phyloP scores from a whole-genome alignment of 2,888 invertebrate species.

The Drymonia ruficornis region DNA sequence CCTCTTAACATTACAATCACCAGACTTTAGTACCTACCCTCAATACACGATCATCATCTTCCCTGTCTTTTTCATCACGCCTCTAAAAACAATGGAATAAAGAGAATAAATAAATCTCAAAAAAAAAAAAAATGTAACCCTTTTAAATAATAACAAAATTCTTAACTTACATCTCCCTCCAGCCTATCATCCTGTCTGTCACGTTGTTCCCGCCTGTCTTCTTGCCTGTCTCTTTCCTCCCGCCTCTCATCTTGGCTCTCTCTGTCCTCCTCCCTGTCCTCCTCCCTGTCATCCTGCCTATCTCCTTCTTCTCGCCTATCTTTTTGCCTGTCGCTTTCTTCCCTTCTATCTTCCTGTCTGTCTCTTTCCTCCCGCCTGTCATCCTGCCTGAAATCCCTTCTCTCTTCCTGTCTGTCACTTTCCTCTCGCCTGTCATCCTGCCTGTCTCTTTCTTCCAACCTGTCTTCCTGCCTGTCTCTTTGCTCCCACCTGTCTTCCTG shows the following conservation, averaged over 20 bases:
- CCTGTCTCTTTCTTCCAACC: background rate
- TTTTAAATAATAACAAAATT: background rate
- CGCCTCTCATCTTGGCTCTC: conserved; percentile 1
- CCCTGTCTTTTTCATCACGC: conserved; percentile 6
- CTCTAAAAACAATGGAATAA: background rate
- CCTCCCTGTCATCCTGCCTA: conserved; percentile 1
- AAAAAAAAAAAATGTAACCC: too few relatives aligned
- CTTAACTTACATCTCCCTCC: background rate
- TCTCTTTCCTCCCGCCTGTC: background rate
- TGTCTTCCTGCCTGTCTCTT: background rate
- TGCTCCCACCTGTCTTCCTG: background rate
- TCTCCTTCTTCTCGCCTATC: background rate
- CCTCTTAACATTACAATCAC: too few relatives aligned
- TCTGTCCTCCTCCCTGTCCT: too few relatives aligned
- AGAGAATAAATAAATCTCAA: too few relatives aligned
- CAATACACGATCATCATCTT: conserved; percentile 1
- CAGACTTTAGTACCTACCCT: background rate
- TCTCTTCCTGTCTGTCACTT: background rate
- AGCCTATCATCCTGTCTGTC: background rate
- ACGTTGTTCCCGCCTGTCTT: background rate
- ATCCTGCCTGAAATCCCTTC: background rate
- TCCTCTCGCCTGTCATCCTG: background rate
- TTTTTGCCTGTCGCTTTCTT: background rate
- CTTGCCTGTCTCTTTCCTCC: background rate
- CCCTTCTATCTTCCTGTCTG: background rate